A percentile compares a stretch with the other conserved stretches of the same genome.
Evolutionary conservation across 64 coral and sea anemone species (phyloP).

Genomic region (Pocillopora damicornis): DNA sequence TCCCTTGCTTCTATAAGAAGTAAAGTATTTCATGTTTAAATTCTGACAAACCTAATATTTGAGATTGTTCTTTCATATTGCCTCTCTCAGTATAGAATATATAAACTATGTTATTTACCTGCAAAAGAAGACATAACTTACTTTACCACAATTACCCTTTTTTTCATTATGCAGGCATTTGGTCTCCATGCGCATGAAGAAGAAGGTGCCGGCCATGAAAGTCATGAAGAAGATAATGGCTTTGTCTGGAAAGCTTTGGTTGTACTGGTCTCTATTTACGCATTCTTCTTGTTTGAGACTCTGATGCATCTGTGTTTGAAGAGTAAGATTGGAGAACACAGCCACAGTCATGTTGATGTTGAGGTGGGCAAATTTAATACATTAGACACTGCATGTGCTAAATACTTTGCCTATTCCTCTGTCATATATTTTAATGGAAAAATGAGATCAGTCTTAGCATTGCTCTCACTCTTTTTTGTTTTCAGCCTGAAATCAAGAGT

Average conservation of each 20-base stretch:
- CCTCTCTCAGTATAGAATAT: background rate
- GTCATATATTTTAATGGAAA: too few species aligned
- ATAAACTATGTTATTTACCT: background rate
- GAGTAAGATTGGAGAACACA: conserved; percentile 39
- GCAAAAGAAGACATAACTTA: background rate
- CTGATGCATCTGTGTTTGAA: conserved; percentile 70
- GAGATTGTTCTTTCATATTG: too few species aligned
- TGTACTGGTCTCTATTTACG: conserved; percentile 62
- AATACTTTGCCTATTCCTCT: too few species aligned
- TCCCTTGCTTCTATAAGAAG: too few species aligned
- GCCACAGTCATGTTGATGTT: conserved; percentile 69
- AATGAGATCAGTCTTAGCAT: too few species aligned
- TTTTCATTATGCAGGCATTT: conserved; percentile 40
- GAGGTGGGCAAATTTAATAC: conserved; percentile 39
- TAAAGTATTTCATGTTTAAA: too few species aligned
- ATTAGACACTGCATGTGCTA: too few species aligned
- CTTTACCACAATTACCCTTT: background rate
- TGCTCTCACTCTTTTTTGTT: too few species aligned
- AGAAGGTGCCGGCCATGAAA: background rate
- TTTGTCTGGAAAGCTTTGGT: conserved; percentile 69
- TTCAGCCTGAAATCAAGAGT: too few species aligned
- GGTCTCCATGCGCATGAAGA: conserved; percentile 76
- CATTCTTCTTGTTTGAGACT: conserved; percentile 76
- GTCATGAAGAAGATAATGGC: background rate
- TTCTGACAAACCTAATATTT: too few species aligned